phyloP scores from a whole-genome alignment of 2,888 invertebrate genomes.

The Rotaria sp. region DNA sequence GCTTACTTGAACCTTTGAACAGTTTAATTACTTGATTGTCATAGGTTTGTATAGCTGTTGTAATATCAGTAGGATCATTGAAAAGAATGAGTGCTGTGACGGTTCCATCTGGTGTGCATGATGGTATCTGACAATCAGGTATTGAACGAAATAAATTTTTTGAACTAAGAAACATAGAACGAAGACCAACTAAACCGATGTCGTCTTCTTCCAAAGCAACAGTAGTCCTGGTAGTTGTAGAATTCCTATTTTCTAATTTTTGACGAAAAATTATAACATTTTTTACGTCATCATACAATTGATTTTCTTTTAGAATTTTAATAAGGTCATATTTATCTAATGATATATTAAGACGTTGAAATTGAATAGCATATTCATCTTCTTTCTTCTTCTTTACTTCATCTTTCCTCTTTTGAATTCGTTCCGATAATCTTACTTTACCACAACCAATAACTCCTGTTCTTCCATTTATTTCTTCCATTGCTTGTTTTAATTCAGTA shows the following conservation, averaged over 20 bases:
- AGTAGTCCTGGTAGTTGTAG: too few species aligned
- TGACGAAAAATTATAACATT: neutral
- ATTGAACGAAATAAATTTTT: too few species aligned
- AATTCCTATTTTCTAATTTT: neutral
- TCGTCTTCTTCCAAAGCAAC: too few species aligned
- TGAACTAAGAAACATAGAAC: too few species aligned
- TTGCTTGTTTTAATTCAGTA: neutral
- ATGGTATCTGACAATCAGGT: neutral
- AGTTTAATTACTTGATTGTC: neutral
- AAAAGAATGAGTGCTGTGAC: neutral
- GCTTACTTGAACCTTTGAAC: neutral
- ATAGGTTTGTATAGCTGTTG: neutral
- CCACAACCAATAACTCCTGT: neutral
- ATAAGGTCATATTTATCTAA: neutral
- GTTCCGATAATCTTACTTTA: neutral
- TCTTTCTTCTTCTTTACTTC: neutral
- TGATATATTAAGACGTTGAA: neutral
- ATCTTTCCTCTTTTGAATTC: neutral
- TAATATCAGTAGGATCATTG: neutral
- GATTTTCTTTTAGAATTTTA: neutral
- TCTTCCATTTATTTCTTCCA: neutral
- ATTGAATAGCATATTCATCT: neutral
- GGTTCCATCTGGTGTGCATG: neutral
- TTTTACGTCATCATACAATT: neutral
- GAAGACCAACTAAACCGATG: too few species aligned